Evolutionary conservation across 1,140 invertebrate species (phyloP).

Genomic region (Aphidius ervi): DNA sequence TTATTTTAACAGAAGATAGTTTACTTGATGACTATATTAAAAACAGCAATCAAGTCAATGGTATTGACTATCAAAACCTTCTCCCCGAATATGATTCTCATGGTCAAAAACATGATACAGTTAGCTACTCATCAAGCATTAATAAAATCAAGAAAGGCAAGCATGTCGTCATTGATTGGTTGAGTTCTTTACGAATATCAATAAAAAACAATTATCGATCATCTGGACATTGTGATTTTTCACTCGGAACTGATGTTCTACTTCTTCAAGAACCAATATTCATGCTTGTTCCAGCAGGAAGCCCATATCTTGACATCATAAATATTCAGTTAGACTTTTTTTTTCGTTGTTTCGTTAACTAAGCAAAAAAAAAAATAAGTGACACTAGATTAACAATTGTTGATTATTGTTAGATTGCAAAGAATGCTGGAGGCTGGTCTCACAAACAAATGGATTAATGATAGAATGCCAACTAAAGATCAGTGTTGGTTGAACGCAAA

Average conservation of each 20-base stretch:
- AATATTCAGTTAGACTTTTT: conserved; percentile 52
- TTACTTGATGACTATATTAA: conserved; percentile 68
- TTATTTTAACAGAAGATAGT: conserved; percentile 54
- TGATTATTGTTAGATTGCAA: conserved; percentile 57
- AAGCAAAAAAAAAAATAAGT: not conserved
- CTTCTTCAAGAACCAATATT: conserved; percentile 70
- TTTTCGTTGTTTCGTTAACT: not conserved
- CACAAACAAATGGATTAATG: conserved; percentile 75
- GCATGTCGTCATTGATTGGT: conserved; percentile 79
- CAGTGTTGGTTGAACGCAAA: conserved; percentile 65
- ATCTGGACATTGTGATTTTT: conserved; percentile 65
- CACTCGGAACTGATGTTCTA: conserved; percentile 69
- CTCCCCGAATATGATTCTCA: conserved; percentile 32
- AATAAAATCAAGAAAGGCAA: conserved; percentile 58
- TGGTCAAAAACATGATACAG: conserved; percentile 43
- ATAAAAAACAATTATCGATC: conserved; percentile 61
- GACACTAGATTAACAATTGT: not conserved
- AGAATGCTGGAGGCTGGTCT: conserved; percentile 79
- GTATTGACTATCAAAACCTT: conserved; percentile 39
- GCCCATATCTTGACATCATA: conserved; percentile 66
- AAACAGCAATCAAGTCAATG: conserved; percentile 53
- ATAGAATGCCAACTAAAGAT: conserved; percentile 74
- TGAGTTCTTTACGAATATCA: conserved; percentile 66
- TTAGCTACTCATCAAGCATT: conserved; percentile 51
- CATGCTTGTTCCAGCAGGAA: conserved; percentile 67